These are phyloP conservation scores for Tinamus major DNA, from an alignment of 2,797 vertebrate genomes.

Conservation along the genomic window DNA sequence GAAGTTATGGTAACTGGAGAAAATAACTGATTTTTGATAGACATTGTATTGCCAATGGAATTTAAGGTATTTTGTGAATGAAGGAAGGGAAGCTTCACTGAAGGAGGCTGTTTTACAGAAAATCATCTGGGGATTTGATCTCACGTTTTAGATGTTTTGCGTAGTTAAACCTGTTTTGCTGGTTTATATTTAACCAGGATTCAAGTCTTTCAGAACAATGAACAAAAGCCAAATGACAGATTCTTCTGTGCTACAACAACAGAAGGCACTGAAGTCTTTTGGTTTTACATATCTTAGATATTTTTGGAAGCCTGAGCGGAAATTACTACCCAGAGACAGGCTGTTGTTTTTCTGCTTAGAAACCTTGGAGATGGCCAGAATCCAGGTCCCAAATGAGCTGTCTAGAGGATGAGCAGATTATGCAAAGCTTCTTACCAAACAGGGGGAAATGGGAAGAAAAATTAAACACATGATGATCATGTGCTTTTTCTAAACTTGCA, in stretches of 20 bases:
- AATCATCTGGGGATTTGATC: conserved; percentile 29
- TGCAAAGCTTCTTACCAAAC: neutral
- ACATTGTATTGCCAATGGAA: neutral
- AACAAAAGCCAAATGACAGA: neutral
- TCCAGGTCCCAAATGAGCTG: neutral
- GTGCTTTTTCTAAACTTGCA: neutral
- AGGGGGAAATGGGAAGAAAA: neutral
- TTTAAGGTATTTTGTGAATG: neutral
- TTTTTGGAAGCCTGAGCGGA: neutral
- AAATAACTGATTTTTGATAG: conserved; percentile 10
- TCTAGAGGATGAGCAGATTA: neutral
- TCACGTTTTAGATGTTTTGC: conserved; percentile 11
- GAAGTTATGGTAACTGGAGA: neutral
- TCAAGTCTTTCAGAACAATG: neutral
- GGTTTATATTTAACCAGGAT: conserved; percentile 23
- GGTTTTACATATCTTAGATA: neutral
- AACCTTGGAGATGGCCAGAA: neutral
- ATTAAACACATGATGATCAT: neutral
- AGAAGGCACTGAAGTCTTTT: neutral
- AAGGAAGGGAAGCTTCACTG: neutral
- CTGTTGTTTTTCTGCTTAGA: neutral
- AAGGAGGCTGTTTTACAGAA: neutral
- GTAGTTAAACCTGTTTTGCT: conserved; percentile 14
- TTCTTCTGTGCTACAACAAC: neutral
- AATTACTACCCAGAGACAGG: neutral